phyloP scores from a whole-genome alignment of 2,888 invertebrate species.

The Trichacis sp. region DNA sequence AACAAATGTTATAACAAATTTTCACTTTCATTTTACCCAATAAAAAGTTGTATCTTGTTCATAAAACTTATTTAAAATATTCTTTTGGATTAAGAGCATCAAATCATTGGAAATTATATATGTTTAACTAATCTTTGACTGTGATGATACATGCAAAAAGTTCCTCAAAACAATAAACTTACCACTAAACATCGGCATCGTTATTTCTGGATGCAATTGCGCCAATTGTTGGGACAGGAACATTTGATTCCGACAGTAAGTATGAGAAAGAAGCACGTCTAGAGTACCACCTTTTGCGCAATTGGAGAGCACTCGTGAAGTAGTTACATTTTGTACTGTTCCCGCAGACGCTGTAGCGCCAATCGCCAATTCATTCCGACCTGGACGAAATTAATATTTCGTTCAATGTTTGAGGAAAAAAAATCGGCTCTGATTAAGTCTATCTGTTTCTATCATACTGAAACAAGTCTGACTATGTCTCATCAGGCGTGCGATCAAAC shows the following conservation, averaged over 20 bases:
- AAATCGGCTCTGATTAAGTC: too few species aligned
- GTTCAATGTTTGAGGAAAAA: constrained; percentile 21
- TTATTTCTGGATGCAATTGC: constrained; percentile 94
- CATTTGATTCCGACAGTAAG: constrained; percentile 93
- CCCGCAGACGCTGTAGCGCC: constrained; percentile 48
- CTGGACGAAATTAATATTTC: constrained; percentile 33
- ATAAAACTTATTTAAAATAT: too few species aligned
- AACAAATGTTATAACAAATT: too few species aligned
- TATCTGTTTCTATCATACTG: too few species aligned
- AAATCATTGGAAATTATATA: too few species aligned
- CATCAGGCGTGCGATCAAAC: too few species aligned
- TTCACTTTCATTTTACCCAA: too few species aligned
- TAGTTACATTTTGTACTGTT: constrained; percentile 24
- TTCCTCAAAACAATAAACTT: constrained; percentile 45
- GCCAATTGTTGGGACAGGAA: constrained; percentile 93
- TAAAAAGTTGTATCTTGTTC: too few species aligned
- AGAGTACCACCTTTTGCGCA: constrained; percentile 75
- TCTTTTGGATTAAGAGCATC: too few species aligned
- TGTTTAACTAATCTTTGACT: too few species aligned
- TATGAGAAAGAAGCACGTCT: constrained; percentile 86
- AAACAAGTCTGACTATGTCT: too few species aligned
- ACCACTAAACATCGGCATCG: constrained; percentile 99
- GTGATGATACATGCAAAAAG: neutral
- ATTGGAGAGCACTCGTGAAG: neutral
- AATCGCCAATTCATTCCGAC: constrained; percentile 54